These are phyloP conservation scores for Proctacanthus coquilletti DNA, from an alignment of 1,140 invertebrate species.

Conservation along the genomic window DNA sequence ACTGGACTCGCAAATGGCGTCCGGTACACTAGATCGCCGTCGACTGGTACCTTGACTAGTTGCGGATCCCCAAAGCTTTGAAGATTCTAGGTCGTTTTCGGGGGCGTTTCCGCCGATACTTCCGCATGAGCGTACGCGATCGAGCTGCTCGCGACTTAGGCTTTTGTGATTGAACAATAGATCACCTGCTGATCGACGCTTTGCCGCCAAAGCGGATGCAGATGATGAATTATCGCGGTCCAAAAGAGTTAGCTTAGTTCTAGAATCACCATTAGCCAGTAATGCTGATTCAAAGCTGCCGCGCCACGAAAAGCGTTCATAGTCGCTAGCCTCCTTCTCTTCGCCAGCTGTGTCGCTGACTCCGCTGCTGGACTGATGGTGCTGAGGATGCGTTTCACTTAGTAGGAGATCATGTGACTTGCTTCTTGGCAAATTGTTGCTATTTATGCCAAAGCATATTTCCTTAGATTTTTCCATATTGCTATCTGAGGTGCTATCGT, in stretches of 20 bases:
- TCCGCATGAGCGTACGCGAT: constrained; percentile 62
- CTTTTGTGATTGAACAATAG: constrained; percentile 58
- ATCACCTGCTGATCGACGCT: constrained; percentile 62
- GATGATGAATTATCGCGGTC: constrained; percentile 48
- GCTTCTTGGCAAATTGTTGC: constrained; percentile 41
- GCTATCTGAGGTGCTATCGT: constrained; percentile 48
- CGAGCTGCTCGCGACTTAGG: constrained; percentile 54
- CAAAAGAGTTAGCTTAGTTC: constrained; percentile 54
- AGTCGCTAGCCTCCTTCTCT: constrained; percentile 66
- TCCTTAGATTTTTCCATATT: constrained; percentile 5
- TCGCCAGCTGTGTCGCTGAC: constrained; percentile 38
- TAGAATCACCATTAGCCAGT: constrained; percentile 61
- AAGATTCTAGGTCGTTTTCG: constrained; percentile 14
- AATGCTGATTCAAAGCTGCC: constrained; percentile 79
- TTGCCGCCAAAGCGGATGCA: constrained; percentile 48
- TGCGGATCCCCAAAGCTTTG: constrained; percentile 34
- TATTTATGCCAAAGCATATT: background rate
- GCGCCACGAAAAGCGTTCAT: constrained; percentile 76
- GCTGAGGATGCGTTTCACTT: constrained; percentile 31
- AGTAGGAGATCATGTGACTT: constrained; percentile 63
- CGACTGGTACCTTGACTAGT: constrained; percentile 14
- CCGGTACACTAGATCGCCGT: constrained; percentile 46
- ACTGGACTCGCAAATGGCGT: constrained; percentile 48
- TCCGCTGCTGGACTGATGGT: constrained; percentile 31
- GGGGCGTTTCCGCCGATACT: constrained; percentile 57